phyloP scores from a whole-genome alignment of 2,113 vertebrate species.

The Heterochromis multidens region DNA sequence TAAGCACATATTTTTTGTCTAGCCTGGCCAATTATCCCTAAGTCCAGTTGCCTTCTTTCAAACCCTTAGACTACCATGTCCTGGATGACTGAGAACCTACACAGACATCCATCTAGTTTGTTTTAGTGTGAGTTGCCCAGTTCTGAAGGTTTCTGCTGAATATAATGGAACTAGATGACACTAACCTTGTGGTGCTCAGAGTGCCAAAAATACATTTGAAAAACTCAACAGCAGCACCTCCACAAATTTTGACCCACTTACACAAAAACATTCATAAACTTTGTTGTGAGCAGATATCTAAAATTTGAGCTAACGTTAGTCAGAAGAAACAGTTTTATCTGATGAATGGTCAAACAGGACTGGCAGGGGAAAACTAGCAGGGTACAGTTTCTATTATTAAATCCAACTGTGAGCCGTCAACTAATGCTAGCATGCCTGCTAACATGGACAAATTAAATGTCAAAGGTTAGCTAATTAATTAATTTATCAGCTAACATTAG shows the following conservation, averaged over 20 bases:
- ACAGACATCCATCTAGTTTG: neutral
- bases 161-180: neutral
- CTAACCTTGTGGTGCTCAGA: neutral
- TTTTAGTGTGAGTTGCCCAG: neutral
- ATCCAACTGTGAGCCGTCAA: too few species aligned
- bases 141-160: neutral
- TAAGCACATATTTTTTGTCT: neutral
- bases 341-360: too few species aligned
- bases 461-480: too few species aligned
- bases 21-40: neutral
- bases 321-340: too few species aligned
- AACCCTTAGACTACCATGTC: too few species aligned
- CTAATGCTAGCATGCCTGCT: too few species aligned
- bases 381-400: too few species aligned
- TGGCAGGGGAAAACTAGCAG: too few species aligned
- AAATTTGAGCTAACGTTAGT: neutral
- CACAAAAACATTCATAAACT: neutral
- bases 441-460: too few species aligned
- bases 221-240: neutral
- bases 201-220: neutral
- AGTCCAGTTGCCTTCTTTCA: too few species aligned
- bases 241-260: neutral
- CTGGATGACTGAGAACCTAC: too few species aligned
- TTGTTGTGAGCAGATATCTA: neutral
- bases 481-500: too few species aligned